These are phyloP conservation scores for Hetaerina titia DNA, from an alignment of 2,888 invertebrate species.

Conservation along the genomic window DNA sequence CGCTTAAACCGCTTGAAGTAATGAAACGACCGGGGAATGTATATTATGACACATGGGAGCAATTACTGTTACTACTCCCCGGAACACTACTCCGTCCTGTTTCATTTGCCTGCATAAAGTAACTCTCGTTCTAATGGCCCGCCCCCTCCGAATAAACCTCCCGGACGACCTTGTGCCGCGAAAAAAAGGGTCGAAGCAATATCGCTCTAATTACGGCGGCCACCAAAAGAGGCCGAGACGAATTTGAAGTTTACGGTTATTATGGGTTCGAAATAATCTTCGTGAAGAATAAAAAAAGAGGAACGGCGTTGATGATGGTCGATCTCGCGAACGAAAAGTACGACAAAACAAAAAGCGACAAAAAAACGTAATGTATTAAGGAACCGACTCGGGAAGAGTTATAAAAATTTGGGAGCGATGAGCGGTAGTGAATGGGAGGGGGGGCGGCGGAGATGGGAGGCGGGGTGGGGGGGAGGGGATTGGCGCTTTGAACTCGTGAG, in stretches of 20 bases:
- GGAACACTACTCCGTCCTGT: background rate
- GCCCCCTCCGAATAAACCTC: background rate
- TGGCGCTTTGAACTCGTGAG: constrained; percentile 68
- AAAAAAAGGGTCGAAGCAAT: background rate
- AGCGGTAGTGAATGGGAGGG: constrained; percentile 59
- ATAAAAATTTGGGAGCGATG: background rate
- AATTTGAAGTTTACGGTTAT: constrained; percentile 40
- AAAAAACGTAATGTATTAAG: constrained; percentile 15
- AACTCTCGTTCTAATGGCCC: background rate
- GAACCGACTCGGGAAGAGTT: constrained; percentile 29
- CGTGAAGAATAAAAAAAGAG: background rate
- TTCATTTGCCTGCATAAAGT: background rate
- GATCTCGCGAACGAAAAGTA: background rate
- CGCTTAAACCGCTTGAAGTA: no score
- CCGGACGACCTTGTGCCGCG: background rate
- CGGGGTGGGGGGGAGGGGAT: constrained; percentile 35
- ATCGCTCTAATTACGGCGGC: constrained; percentile 36
- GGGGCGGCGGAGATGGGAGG: constrained; percentile 68
- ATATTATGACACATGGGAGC: no score
- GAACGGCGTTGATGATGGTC: constrained; percentile 11
- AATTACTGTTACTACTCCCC: background rate
- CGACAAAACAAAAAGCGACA: background rate
- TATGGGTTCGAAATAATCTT: constrained; percentile 44
- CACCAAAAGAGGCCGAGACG: background rate
- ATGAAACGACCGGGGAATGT: no score